These are phyloP conservation scores for Trypoxylus dichotomus DNA, from an alignment of 1,140 invertebrate genomes.

Conservation along the genomic window DNA sequence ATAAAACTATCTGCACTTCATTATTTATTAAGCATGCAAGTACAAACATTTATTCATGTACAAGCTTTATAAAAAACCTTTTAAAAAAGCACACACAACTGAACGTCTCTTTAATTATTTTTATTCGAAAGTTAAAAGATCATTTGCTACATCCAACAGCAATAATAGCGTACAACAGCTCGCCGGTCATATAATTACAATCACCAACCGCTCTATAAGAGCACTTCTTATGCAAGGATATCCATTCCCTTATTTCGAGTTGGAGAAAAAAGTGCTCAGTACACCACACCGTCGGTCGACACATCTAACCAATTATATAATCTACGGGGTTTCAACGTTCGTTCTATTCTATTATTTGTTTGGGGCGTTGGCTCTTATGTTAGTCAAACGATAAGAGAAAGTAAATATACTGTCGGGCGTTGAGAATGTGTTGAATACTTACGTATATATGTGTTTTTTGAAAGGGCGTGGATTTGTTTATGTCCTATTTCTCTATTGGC, in stretches of 20 bases:
- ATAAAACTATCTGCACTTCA: too few relatives aligned
- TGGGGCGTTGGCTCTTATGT: not conserved
- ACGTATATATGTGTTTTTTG: not conserved
- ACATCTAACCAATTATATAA: not conserved
- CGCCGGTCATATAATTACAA: not conserved
- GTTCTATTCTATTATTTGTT: not conserved
- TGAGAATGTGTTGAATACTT: not conserved
- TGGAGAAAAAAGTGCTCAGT: not conserved
- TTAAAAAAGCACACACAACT: too few relatives aligned
- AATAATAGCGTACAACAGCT: not conserved
- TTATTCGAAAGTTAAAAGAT: not conserved
- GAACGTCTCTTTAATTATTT: too few relatives aligned
- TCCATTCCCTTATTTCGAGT: not conserved
- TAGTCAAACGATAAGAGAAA: slow-evolving; percentile 2
- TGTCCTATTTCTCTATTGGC: too few relatives aligned
- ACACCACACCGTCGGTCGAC: not conserved
- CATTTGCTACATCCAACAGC: not conserved
- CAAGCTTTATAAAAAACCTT: too few relatives aligned
- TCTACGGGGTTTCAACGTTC: not conserved
- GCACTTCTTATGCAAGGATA: not conserved
- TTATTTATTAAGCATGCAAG: too few relatives aligned
- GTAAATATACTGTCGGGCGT: not conserved
- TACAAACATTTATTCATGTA: too few relatives aligned
- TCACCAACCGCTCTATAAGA: not conserved
- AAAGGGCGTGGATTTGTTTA: not conserved